These are phyloP conservation scores for Cantharis rustica DNA, from an alignment of 2,888 invertebrate genomes.

Conservation along the genomic window DNA sequence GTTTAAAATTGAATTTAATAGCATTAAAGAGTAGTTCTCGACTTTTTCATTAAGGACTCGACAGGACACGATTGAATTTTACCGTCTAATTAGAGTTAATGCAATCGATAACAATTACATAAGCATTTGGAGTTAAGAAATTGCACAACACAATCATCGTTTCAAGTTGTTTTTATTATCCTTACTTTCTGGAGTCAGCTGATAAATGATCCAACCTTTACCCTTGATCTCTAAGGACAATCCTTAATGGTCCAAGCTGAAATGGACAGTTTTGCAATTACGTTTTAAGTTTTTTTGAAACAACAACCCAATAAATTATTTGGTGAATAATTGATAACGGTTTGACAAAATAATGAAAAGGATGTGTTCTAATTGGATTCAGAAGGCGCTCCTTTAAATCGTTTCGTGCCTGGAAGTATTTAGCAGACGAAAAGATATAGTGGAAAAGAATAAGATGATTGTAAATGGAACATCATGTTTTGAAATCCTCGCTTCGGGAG, in stretches of 20 bases:
- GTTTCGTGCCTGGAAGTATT: slow-evolving; percentile 38
- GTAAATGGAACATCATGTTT: slow-evolving; percentile 44
- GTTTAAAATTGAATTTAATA: not conserved
- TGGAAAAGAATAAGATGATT: slow-evolving; percentile 41
- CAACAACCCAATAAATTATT: not conserved
- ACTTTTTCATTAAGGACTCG: not conserved
- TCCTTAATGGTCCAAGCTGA: not conserved
- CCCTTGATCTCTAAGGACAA: not conserved
- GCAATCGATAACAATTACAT: not conserved
- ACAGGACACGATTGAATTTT: not conserved
- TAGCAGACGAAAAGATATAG: slow-evolving; percentile 41
- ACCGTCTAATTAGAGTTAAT: not conserved
- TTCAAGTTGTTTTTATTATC: not conserved
- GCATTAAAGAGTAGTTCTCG: not conserved
- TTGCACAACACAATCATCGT: not conserved
- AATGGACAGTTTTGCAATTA: not conserved
- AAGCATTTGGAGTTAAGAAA: not conserved
- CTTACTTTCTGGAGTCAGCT: not conserved
- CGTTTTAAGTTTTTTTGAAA: not conserved
- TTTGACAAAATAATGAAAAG: slow-evolving; percentile 38
- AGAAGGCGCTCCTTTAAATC: slow-evolving; percentile 37
- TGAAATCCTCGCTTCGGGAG: slow-evolving; percentile 41
- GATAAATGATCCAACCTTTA: not conserved
- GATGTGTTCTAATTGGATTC: slow-evolving; percentile 43
- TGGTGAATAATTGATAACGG: not conserved